Base-by-base conservation (phyloP, 2,113 vertebrate genomes). In the Lutjanus erythropterus region DNA sequence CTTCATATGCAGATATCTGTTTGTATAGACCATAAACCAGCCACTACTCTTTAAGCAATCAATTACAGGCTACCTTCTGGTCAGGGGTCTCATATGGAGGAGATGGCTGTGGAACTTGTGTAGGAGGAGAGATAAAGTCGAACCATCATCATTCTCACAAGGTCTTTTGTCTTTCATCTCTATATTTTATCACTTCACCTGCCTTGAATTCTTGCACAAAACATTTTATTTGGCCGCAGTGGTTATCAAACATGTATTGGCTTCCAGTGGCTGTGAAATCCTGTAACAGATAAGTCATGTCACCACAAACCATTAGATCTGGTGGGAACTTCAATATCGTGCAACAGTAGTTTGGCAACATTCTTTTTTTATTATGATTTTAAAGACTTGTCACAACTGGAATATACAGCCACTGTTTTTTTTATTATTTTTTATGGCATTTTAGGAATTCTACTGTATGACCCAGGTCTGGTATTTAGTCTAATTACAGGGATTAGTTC, bases 401-500 rank as follows among this genome's bases (percentile, higher is more conserved):
- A 35, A 35, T 35, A 35, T 35, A 7, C 33, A 35, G 33, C 33
- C 33, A 35, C 33, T 35, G n/a, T n/a, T n/a, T n/a, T n/a, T n/a
- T n/a, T n/a, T n/a, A n/a, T n/a, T 31, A 6, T 19, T 18, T 11
- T 79, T 49, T 49, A 42, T 56, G 23, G 46, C n/a, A 23, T 77
- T 53, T 71, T 14, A 53, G 9, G n/a, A 81, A 46, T 59, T 18
- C 47, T 15, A 39, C 15, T 35, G 1, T 33, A 6, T 82, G 71
- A 74, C 27, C 25, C 64, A 12, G 9, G 44, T 46, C 55, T 75
- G 19, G 37, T 78, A 55, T 71, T 71, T 29, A 49, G 35, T 72
- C 21, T 56, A 31, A 59, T 81, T 33, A 50, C 2, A 37, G 75
- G 71, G 69, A 80, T 75, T 25, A 44, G 52, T 59, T 35, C 47